phyloP scores from a whole-genome alignment of 2,888 invertebrate species.

The Amphimallon solstitiale region DNA sequence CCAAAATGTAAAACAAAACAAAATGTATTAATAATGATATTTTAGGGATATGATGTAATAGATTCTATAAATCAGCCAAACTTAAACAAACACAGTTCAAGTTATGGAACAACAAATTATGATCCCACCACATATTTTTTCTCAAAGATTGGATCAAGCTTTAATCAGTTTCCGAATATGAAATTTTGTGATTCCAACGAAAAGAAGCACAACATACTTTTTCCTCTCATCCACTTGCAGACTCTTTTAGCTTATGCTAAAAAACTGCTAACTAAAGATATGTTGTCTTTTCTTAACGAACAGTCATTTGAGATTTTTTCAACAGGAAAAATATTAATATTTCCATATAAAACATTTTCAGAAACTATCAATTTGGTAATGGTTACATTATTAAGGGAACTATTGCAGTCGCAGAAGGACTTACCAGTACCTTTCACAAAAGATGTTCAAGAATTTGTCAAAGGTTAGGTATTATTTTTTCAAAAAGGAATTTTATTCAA shows the following conservation, averaged over 20 bases:
- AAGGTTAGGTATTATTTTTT: conserved; percentile 51
- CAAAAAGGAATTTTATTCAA: no score
- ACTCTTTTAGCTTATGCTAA: conserved; percentile 84
- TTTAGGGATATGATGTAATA: conserved; percentile 55
- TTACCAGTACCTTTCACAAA: conserved; percentile 90
- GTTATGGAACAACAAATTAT: conserved; percentile 55
- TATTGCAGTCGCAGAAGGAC: conserved; percentile 90
- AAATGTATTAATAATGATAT: conserved; percentile 18
- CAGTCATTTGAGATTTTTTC: conserved; percentile 83
- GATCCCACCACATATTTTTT: conserved; percentile 90
- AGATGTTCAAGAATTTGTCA: conserved; percentile 78
- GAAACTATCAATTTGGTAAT: conserved; percentile 94
- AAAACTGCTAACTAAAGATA: conserved; percentile 85
- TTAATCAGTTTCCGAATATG: conserved; percentile 89
- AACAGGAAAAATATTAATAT: conserved; percentile 75
- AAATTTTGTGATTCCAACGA: conserved; percentile 79
- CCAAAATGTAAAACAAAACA: background rate
- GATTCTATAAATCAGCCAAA: conserved; percentile 43
- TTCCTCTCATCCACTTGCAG: conserved; percentile 82
- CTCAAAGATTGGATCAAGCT: conserved; percentile 91
- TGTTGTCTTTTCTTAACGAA: conserved; percentile 80
- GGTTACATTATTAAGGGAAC: conserved; percentile 89
- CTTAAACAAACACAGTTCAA: background rate
- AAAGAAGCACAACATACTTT: conserved; percentile 71
- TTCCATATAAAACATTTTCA: conserved; percentile 94